A percentile compares a stretch with the other conserved stretches of the same genome.
Conservation (phyloP, 2,797 vertebrate species). For the Melanogrammus aeglefinus region DNA sequence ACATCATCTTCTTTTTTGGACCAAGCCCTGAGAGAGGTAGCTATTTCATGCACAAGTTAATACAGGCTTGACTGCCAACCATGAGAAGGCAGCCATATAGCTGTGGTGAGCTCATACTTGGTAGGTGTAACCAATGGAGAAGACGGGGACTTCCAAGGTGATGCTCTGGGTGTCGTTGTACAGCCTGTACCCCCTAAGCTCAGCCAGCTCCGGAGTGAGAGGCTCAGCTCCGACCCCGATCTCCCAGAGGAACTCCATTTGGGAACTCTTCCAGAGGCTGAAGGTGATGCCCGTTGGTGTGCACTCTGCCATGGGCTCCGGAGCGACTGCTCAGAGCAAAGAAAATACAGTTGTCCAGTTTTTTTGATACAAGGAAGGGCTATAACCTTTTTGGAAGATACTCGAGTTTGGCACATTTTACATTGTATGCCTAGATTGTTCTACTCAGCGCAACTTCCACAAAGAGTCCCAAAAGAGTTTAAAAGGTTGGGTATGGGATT, state of each 20-base stretch:
- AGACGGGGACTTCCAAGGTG: constrained; percentile 68
- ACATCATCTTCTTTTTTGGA: too few species aligned
- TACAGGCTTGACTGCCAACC: too few species aligned
- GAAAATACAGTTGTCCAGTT: background rate
- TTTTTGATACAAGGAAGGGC: background rate
- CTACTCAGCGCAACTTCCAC: background rate
- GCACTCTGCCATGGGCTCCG: constrained; percentile 61
- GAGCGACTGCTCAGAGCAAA: constrained; percentile 33
- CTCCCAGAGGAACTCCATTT: constrained; percentile 62
- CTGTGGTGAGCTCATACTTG: constrained; percentile 52
- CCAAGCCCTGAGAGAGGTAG: too few species aligned
- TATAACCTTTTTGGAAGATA: background rate
- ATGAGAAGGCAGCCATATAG: background rate
- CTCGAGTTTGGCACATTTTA: background rate
- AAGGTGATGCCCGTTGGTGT: constrained; percentile 47
- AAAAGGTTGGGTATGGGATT: too few species aligned
- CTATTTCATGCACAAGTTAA: too few species aligned
- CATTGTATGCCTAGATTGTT: background rate
- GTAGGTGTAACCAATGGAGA: constrained; percentile 68
- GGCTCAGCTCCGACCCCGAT: constrained; percentile 62
- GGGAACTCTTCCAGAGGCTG: constrained; percentile 19
- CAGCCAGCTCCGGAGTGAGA: constrained; percentile 54
- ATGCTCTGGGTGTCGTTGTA: constrained; percentile 54
- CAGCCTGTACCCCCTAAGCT: constrained; percentile 60
- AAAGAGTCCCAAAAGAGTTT: background rate